Percentiles rank a stretch among this genome's conserved stretches.
Conservation (phyloP, 2,888 invertebrate genomes). For the Lithophane ornitopus region DNA sequence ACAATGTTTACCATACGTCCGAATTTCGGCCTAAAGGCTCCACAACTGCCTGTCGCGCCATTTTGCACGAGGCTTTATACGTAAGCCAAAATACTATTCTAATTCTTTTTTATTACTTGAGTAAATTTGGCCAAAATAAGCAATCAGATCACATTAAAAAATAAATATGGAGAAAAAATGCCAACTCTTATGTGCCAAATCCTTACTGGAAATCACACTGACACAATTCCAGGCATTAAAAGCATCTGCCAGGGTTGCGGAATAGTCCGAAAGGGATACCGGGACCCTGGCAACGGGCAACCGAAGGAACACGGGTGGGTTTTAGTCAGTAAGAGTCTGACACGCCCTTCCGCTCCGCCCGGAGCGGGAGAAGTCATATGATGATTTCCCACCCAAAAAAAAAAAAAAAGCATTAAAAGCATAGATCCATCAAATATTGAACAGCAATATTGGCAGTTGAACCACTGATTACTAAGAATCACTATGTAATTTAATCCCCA, state of each 20-base stretch:
- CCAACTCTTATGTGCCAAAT: slow-evolving; percentile 10
- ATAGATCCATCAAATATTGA: slow-evolving; percentile 54
- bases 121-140: background rate
- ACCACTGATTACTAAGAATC: slow-evolving; percentile 37
- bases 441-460: slow-evolving; percentile 55
- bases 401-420: slow-evolving; percentile 54
- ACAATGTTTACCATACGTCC: background rate
- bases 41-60: too few species aligned
- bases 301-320: too few species aligned
- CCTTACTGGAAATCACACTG: background rate
- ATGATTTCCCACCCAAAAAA: too few species aligned
- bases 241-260: too few species aligned
- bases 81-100: background rate
- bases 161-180: background rate
- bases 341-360: too few species aligned
- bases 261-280: too few species aligned
- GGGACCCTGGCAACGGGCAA: too few species aligned
- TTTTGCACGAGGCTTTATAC: too few species aligned
- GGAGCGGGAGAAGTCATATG: too few species aligned
- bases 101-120: background rate
- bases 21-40: background rate
- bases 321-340: too few species aligned
- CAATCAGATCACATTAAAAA: background rate
- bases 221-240: slow-evolving; percentile 38
- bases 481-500: slow-evolving; percentile 41